Evolutionary conservation across 1,140 invertebrate species (phyloP), one percentile per base, ranked within the genome.

Genomic region (Bombus vancouverensis): DNA sequence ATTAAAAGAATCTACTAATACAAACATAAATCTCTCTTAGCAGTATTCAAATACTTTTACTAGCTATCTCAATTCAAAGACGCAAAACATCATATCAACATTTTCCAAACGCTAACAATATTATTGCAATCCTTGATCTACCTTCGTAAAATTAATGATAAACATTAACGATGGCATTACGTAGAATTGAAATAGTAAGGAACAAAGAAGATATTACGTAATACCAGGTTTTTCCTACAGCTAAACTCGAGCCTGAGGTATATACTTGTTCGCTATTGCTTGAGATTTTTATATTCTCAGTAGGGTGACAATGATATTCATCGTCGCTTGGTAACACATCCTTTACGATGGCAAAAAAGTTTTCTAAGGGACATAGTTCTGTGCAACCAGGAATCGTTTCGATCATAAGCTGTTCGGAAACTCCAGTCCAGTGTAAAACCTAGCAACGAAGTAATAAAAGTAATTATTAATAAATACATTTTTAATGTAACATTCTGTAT

Each of bases 351-450:
- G 73, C 34, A 22, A 94, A 83, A 87, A 94, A 95, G 9, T 94
- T 78, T 8, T 94, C 90, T 12, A 93, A 87, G 6, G 93, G 94
- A 89, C 94, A 95, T 22, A 92, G 65, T 62, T 95, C 92, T 12
- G 71, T n/a, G 83, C 94, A 95, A 6, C 89, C 91, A 0, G 93
- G 93, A 65, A 95, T 93, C 62, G 78, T 91, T 91, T 94, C 89
- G 22, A 83, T 53, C 5, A 90, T 81, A 28, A 94, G 81, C 53
- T 85, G 82, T 68, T 94, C 92, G 2, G 92, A 91, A 4, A 91
- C 88, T 76, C 94, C 94, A 8, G 93, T 93, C 93, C 93, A 95
- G 12, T 88, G 86, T 32, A 93, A 57, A 34, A 93, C 91, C 94
- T 95, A 68, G 10, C 6, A 81, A 68, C 1, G 34, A 42, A 3